Evolutionary conservation across 2,888 invertebrate species (phyloP).

Genomic region (Sturmia bella): DNA sequence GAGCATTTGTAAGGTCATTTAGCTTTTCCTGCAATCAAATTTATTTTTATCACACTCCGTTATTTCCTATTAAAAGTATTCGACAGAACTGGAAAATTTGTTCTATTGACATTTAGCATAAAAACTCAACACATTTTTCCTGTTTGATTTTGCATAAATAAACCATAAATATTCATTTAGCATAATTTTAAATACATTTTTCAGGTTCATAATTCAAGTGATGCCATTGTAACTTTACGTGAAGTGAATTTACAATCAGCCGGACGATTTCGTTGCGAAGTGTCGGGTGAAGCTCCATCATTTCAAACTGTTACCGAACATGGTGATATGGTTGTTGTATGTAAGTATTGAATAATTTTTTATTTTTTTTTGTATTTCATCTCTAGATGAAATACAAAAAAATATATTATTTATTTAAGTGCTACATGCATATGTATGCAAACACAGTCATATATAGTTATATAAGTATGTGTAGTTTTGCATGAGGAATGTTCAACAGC

Average conservation of each 20-base stretch:
- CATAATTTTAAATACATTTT: no score
- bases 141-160: constrained; percentile 22
- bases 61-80: no score
- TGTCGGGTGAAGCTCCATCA: constrained; percentile 87
- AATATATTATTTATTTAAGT: no score
- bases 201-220: constrained; percentile 87
- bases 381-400: no score
- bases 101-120: background rate
- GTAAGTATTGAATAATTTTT: constrained; percentile 82
- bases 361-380: background rate
- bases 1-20: no score
- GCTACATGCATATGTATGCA: no score
- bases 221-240: constrained; percentile 85
- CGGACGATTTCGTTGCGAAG: constrained; percentile 87
- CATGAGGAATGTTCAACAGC: no score
- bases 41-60: no score
- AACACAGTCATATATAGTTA: background rate
- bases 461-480: no score
- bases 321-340: constrained; percentile 87
- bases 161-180: background rate
- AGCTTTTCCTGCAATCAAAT: no score
- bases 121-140: background rate
- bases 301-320: constrained; percentile 87
- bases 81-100: no score
- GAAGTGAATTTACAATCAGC: constrained; percentile 86